Evolutionary conservation across 2,888 invertebrate genomes (phyloP).

Genomic region (Philereme transversata): DNA sequence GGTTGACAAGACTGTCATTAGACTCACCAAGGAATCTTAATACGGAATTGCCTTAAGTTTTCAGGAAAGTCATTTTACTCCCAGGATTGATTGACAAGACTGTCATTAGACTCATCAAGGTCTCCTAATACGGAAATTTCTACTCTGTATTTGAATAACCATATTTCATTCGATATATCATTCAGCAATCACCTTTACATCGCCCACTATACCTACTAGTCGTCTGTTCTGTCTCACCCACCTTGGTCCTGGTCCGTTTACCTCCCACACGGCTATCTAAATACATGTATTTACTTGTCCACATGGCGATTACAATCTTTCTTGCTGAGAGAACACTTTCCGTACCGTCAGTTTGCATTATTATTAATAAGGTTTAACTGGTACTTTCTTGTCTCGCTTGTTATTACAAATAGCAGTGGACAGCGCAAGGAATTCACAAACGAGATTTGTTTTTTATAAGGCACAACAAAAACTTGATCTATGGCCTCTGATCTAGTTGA

Average conservation of each 20-base stretch:
- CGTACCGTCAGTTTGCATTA: conserved; percentile 19
- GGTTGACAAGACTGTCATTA: too few relatives aligned
- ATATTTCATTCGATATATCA: conserved; percentile 22
- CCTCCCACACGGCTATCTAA: conserved; percentile 53
- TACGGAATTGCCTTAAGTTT: too few relatives aligned
- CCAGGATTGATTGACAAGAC: too few relatives aligned
- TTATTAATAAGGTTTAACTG: background rate
- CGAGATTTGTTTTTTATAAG: too few relatives aligned
- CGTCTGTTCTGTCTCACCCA: conserved; percentile 44
- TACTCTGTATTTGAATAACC: background rate
- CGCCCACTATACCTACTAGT: conserved; percentile 22
- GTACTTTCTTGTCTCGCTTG: too few relatives aligned
- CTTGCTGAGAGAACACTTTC: conserved; percentile 36
- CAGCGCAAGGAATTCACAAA: too few relatives aligned
- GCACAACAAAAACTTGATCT: too few relatives aligned
- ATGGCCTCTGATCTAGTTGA: too few relatives aligned
- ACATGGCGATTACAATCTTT: conserved; percentile 32
- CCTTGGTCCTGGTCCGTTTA: conserved; percentile 52
- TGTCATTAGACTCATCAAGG: too few relatives aligned
- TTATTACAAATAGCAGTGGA: too few relatives aligned
- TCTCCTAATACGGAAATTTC: conserved; percentile 7
- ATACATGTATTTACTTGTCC: conserved; percentile 21
- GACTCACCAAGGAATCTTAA: too few relatives aligned
- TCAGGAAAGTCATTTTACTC: too few relatives aligned
- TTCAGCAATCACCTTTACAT: conserved; percentile 18